These are phyloP conservation scores for Dryocosmus kuriphilus DNA, from an alignment of 2,888 invertebrate species.

Conservation along the genomic window DNA sequence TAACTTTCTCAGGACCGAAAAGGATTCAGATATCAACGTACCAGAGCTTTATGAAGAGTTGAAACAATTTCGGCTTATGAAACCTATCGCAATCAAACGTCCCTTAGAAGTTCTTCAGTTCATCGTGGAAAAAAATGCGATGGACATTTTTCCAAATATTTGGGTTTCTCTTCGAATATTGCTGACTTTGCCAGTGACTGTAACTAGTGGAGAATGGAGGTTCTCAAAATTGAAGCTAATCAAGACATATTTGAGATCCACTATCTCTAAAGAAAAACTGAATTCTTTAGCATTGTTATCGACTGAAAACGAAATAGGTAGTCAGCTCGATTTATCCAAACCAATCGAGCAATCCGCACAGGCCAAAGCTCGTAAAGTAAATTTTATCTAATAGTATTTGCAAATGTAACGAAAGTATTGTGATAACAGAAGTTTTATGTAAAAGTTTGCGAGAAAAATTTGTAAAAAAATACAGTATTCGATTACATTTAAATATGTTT, in stretches of 20 bases:
- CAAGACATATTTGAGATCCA: conserved; percentile 18
- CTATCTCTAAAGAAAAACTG: background rate
- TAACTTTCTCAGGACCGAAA: conserved; percentile 19
- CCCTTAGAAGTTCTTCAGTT: conserved; percentile 33
- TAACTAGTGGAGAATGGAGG: conserved; percentile 40
- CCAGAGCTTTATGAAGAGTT: conserved; percentile 40
- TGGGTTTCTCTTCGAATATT: conserved; percentile 14
- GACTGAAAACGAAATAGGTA: background rate
- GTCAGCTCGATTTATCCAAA: conserved; percentile 23
- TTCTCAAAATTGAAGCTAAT: conserved; percentile 29
- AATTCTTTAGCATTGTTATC: conserved; percentile 20
- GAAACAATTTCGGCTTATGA: conserved; percentile 26
- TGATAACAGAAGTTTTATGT: no score
- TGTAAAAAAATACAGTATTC: no score
- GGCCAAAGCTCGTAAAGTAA: conserved; percentile 35
- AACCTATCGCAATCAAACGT: conserved; percentile 23
- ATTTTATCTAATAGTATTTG: conserved; percentile 19
- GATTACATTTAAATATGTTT: no score
- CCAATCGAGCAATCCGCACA: background rate
- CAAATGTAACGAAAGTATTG: no score
- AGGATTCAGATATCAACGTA: conserved; percentile 40
- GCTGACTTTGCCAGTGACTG: conserved; percentile 42
- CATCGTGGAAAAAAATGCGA: conserved; percentile 25
- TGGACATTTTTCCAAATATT: conserved; percentile 42
- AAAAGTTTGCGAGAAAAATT: no score